phyloP scores from a whole-genome alignment of 1,140 invertebrate species.

The Ptiloglossa arizonensis region DNA sequence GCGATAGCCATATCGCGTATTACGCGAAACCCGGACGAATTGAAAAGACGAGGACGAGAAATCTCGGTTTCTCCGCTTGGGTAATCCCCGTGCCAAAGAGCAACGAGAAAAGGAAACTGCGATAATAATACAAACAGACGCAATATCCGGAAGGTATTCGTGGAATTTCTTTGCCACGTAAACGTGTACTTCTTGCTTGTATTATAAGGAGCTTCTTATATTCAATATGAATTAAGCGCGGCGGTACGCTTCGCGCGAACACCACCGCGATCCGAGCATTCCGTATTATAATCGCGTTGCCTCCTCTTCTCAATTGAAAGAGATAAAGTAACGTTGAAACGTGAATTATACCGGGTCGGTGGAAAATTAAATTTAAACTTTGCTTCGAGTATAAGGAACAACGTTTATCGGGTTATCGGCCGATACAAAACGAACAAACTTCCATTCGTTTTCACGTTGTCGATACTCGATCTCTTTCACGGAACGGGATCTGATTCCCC shows the following conservation, averaged over 20 bases:
- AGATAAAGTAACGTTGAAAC: neutral
- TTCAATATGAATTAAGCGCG: neutral
- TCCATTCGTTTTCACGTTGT: slow-evolving; percentile 22
- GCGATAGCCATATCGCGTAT: neutral
- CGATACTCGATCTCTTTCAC: no score
- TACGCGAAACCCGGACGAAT: neutral
- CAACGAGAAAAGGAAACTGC: neutral
- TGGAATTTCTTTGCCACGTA: neutral
- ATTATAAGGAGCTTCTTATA: neutral
- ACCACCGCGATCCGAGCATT: no score
- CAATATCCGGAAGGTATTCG: neutral
- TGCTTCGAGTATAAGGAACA: slow-evolving; percentile 8
- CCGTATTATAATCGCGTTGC: no score
- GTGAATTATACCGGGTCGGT: neutral
- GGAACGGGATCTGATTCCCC: neutral
- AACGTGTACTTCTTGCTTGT: no score
- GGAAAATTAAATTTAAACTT: slow-evolving; percentile 3
- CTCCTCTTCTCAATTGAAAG: no score
- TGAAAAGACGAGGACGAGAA: neutral
- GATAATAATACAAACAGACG: neutral
- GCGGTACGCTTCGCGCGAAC: neutral
- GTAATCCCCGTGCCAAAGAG: neutral
- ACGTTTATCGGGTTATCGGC: no score
- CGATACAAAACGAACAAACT: no score
- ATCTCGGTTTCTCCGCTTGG: neutral